Evolutionary conservation across 1,140 invertebrate species (phyloP).

Genomic region (Hylyphantes graminicola): DNA sequence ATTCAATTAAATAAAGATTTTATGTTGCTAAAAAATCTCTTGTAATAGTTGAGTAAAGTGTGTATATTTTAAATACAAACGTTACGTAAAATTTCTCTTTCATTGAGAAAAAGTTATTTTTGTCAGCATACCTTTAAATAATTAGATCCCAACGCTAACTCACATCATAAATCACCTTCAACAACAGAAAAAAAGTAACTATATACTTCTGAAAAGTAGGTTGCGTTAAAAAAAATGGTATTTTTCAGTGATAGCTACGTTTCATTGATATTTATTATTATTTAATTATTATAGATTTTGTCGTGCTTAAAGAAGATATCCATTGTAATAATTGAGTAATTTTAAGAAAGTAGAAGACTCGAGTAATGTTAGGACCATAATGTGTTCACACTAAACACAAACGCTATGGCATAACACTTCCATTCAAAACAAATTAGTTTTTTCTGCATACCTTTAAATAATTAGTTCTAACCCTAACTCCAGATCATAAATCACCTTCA

Average conservation of each 20-base stretch:
- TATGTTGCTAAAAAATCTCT: not conserved
- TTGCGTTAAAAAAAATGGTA: too few species aligned
- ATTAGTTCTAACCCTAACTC: not conserved
- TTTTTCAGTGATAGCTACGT: too few species aligned
- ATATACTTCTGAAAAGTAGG: not conserved
- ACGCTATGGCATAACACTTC: not conserved
- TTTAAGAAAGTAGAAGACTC: too few species aligned
- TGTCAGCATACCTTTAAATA: not conserved
- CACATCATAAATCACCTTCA: not conserved
- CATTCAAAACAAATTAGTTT: not conserved
- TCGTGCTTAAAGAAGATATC: too few species aligned
- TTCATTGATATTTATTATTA: too few species aligned
- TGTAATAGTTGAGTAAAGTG: not conserved
- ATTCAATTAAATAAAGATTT: not conserved
- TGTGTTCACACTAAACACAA: constrained; percentile 2
- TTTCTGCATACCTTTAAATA: not conserved
- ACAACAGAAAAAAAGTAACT: not conserved
- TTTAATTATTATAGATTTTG: too few species aligned
- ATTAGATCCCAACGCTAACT: not conserved
- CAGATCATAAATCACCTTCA: not conserved
- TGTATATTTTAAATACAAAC: not conserved
- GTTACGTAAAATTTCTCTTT: not conserved
- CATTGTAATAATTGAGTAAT: too few species aligned
- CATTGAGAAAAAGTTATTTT: not conserved
- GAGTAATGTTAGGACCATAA: constrained; percentile 8